Base-by-base conservation (phyloP, 53 echinoderm and acorn worm species). In the Echinarachnius parma region DNA sequence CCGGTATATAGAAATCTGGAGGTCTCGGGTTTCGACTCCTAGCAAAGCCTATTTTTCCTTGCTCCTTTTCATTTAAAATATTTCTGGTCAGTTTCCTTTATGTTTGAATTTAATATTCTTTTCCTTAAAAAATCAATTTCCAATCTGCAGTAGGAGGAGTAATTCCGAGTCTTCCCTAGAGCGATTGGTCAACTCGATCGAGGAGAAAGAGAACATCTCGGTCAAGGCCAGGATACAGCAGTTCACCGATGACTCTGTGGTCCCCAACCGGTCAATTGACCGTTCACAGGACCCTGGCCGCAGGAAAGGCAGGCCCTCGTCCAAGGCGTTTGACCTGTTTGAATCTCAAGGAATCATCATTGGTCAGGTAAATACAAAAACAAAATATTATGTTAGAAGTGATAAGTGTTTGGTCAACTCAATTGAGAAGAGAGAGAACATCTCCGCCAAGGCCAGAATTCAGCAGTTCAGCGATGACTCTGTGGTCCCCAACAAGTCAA, bases 311-410 rank as follows among this genome's bases (percentile, higher is more conserved):
- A 60, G 76, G 31, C 76, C 80, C 11, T 44, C 75, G 0, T 83
- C 75, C 19, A 80, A 66, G 62, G 86, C 85, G 5, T 86, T 82
- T 79, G 86, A 90, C 19, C 31, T 82, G 33, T 90, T 86, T 90
- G 86, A 90, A 76, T 59, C 75, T 79, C 78, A 82, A 67, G 90
- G 90, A 65, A 78, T 90, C 22, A 61, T 82, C 13, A 82, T 85
- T 53, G 80, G 61, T 23, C 82, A 68, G 58, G 90, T 79, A 76
- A 79, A 62, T 76, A 60, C 19, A 8, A 2, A 1, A 1, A 4
- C 23, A n/a, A n/a, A n/a, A n/a, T n/a, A n/a, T n/a, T n/a, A n/a
- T n/a, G n/a, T n/a, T n/a, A n/a, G n/a, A n/a, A n/a, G n/a, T n/a
- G n/a, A n/a, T n/a, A n/a, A 69, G 54, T 33, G 34, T 10, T 34